Evolutionary conservation across 2,113 vertebrate genomes (phyloP).

Genomic region (Pseudorhombus dupliciocellatus): DNA sequence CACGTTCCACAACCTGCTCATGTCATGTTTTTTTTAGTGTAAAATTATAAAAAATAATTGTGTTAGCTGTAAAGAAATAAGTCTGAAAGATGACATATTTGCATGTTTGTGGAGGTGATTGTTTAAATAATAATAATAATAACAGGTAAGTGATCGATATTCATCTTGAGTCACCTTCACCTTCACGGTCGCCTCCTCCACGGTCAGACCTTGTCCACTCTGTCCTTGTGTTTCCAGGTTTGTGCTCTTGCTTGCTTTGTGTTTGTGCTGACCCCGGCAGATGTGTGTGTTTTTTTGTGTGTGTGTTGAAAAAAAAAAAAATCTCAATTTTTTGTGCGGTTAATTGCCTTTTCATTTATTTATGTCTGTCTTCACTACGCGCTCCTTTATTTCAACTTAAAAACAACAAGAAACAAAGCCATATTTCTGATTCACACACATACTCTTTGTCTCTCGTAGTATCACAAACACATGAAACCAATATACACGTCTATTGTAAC

Average conservation of each 20-base stretch:
- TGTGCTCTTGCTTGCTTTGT: conserved; percentile 50
- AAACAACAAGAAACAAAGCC: conserved; percentile 17
- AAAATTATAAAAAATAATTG: no score
- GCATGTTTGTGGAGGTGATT: conserved; percentile 6
- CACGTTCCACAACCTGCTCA: no score
- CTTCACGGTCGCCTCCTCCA: conserved; percentile 36
- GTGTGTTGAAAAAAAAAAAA: conserved; percentile 7
- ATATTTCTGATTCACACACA: conserved; percentile 12
- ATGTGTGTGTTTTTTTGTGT: conserved; percentile 2
- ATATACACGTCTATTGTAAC: conserved; percentile 15
- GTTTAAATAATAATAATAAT: background rate
- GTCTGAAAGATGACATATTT: no score
- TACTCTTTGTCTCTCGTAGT: background rate
- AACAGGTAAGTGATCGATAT: conserved; percentile 54
- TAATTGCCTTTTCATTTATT: conserved; percentile 18
- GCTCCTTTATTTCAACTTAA: background rate
- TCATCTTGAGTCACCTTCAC: conserved; percentile 34
- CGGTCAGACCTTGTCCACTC: conserved; percentile 27
- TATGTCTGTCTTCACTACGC: background rate
- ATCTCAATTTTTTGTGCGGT: conserved; percentile 12
- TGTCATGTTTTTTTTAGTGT: no score
- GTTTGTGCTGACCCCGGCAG: conserved; percentile 10
- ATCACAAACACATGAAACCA: conserved; percentile 1
- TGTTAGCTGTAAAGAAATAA: no score
- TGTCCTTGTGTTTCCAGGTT: conserved; percentile 33